phyloP scores from a whole-genome alignment of 2,888 invertebrate species.

The Acronicta aceris region DNA sequence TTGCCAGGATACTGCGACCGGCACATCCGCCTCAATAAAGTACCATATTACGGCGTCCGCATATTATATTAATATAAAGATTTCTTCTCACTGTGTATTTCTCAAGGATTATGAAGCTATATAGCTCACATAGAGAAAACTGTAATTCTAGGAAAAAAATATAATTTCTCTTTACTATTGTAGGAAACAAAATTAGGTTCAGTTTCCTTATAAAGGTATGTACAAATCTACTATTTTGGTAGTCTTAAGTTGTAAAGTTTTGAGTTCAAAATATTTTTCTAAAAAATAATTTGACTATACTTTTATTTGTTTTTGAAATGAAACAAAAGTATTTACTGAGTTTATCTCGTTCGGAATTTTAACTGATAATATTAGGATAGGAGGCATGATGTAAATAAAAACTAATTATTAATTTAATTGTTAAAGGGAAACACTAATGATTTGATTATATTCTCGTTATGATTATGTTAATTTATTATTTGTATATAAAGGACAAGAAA shows the following conservation, averaged over 20 bases:
- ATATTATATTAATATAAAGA: conserved; percentile 12
- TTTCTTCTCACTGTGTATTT: conserved; percentile 16
- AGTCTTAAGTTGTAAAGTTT: conserved; percentile 38
- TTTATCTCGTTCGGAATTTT: conserved; percentile 26
- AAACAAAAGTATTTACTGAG: conserved; percentile 17
- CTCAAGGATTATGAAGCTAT: conserved; percentile 30
- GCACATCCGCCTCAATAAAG: conserved; percentile 75
- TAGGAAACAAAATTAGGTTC: conserved; percentile 38
- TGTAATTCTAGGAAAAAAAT: conserved; percentile 22
- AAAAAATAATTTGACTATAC: conserved; percentile 32
- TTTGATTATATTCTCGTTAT: conserved; percentile 47
- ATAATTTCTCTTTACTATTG: conserved; percentile 31
- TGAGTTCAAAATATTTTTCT: conserved; percentile 44
- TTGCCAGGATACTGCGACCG: conserved; percentile 80
- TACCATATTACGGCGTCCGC: conserved; percentile 4
- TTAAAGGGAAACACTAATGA: conserved; percentile 41
- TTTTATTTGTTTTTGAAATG: conserved; percentile 47
- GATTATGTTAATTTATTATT: conserved; percentile 55
- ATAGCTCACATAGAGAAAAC: conserved; percentile 25
- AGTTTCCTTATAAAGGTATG: conserved; percentile 55
- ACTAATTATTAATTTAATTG: conserved; percentile 34
- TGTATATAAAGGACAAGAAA: conserved; percentile 48
- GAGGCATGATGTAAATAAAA: conserved; percentile 49
- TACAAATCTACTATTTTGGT: conserved; percentile 60
- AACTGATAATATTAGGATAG: conserved; percentile 11